These are phyloP conservation scores for Chymomyza amoena DNA, from an alignment of 2,888 invertebrate genomes.

Conservation along the genomic window DNA sequence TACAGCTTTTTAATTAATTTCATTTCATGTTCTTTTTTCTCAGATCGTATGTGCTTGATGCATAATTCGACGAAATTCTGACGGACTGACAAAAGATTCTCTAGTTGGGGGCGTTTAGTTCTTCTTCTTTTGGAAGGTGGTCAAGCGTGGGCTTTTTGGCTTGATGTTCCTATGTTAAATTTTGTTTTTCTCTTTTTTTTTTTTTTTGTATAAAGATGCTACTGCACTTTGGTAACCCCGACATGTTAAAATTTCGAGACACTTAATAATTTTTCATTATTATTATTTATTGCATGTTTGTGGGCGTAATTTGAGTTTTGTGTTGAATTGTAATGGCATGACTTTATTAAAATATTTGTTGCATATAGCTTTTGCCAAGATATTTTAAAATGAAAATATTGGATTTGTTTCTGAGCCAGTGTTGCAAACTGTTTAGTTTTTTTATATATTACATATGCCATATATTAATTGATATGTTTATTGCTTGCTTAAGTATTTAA, in stretches of 20 bases:
- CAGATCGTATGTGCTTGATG: not conserved
- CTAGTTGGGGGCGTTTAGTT: constrained; percentile 18
- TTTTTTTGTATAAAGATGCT: constrained; percentile 31
- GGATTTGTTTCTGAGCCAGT: too few relatives aligned
- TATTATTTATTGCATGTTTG: not conserved
- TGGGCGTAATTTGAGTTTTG: not conserved
- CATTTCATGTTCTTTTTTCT: constrained; percentile 58
- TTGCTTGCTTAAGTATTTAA: not conserved
- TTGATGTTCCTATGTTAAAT: constrained; percentile 4
- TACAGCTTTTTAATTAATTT: constrained; percentile 69
- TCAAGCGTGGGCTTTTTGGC: constrained; percentile 8
- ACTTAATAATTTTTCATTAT: constrained; percentile 41
- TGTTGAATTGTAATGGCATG: not conserved
- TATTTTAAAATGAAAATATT: too few relatives aligned
- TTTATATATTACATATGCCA: constrained; percentile 28
- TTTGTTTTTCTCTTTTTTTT: constrained; percentile 6
- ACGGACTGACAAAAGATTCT: constrained; percentile 37
- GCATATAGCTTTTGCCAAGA: constrained; percentile 39
- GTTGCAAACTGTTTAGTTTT: too few relatives aligned
- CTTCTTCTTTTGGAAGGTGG: constrained; percentile 16
- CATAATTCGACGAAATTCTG: not conserved
- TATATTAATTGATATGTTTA: not conserved
- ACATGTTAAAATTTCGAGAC: constrained; percentile 50
- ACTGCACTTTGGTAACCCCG: constrained; percentile 56
- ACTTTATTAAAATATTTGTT: not conserved